These are phyloP conservation scores for Masnerella sp. DNA, from an alignment of 2,888 invertebrate species.

Conservation along the genomic window DNA sequence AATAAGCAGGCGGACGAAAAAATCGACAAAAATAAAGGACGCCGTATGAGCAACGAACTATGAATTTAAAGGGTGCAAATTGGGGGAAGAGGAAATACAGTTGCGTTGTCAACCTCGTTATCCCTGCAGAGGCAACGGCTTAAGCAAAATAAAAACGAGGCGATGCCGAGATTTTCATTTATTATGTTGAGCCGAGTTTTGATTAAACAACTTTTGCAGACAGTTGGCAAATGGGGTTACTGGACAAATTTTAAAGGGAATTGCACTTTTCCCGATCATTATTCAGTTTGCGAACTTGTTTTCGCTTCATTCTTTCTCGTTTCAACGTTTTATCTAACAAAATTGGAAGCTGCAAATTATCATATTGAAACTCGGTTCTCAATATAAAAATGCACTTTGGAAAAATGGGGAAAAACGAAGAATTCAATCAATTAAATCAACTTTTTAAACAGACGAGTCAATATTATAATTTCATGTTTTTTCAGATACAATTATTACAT, in stretches of 20 bases:
- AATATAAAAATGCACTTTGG: too few relatives aligned
- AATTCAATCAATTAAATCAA: too few relatives aligned
- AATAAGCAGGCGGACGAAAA: slow-evolving; percentile 52
- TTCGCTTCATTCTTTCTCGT: too few relatives aligned
- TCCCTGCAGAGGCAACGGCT: slow-evolving; percentile 33
- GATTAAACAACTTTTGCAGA: slow-evolving; percentile 47
- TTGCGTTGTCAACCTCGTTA: slow-evolving; percentile 44
- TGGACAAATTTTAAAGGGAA: background rate
- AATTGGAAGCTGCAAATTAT: too few relatives aligned
- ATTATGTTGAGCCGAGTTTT: slow-evolving; percentile 19
- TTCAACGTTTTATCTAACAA: background rate
- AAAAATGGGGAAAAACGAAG: too few relatives aligned
- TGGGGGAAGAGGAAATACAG: slow-evolving; percentile 41
- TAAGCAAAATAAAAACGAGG: slow-evolving; percentile 41
- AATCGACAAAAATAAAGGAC: slow-evolving; percentile 34
- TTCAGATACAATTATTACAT: too few relatives aligned
- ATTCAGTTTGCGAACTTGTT: too few relatives aligned
- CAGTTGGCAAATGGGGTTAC: slow-evolving; percentile 3
- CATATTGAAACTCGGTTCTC: too few relatives aligned
- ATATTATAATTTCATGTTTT: too few relatives aligned
- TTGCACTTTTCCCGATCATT: background rate
- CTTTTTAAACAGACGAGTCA: too few relatives aligned
- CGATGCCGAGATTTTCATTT: slow-evolving; percentile 38
- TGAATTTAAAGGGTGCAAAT: slow-evolving; percentile 54
- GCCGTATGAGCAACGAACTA: slow-evolving; percentile 54